Evolutionary conservation across 2,797 vertebrate species (phyloP).

Genomic region (Thaleichthys pacificus): DNA sequence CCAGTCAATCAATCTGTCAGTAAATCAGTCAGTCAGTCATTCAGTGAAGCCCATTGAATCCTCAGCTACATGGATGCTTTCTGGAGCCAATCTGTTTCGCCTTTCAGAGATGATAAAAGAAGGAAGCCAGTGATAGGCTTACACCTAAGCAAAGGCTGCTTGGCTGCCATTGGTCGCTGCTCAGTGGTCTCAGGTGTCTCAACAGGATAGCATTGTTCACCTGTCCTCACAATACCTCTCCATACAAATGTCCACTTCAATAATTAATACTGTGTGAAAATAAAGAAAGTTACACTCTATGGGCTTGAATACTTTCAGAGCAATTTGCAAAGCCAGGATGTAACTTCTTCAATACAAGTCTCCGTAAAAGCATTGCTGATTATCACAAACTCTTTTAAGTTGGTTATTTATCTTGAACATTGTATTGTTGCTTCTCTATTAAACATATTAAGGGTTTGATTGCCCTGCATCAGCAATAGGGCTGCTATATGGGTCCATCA

Average conservation of each 20-base stretch:
- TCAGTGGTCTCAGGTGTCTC: constrained; percentile 56
- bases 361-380: too few species aligned
- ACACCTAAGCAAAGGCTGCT: constrained; percentile 36
- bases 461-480: too few species aligned
- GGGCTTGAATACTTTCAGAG: too few species aligned
- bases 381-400: too few species aligned
- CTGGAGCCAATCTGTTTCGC: constrained; percentile 34
- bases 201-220: constrained; percentile 62
- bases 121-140: constrained; percentile 54
- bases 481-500: too few species aligned
- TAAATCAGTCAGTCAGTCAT: constrained; percentile 33
- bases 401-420: too few species aligned
- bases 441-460: too few species aligned
- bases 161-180: neutral
- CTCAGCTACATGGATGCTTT: constrained; percentile 13
- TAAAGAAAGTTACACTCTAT: neutral
- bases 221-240: constrained; percentile 43
- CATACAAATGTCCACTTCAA: constrained; percentile 69
- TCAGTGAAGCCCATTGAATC: constrained; percentile 3
- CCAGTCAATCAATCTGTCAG: constrained; percentile 5
- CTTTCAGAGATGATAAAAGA: constrained; percentile 48
- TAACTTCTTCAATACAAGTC: too few species aligned
- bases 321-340: too few species aligned
- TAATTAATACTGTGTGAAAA: constrained; percentile 56
- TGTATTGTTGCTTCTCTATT: too few species aligned